Conservation (phyloP, 1,140 invertebrate species). For the Ostrea edulis region DNA sequence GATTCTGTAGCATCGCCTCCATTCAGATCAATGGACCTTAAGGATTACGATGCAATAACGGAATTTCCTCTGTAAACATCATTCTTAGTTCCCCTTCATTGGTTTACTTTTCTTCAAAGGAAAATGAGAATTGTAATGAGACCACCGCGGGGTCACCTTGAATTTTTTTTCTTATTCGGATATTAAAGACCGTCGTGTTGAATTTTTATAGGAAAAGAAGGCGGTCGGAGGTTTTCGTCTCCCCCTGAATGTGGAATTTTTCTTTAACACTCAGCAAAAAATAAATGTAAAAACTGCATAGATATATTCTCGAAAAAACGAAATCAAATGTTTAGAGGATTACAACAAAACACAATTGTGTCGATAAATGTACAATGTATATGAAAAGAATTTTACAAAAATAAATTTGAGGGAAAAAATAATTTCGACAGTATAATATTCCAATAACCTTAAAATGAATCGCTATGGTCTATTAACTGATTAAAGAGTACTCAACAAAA, state of each 20-base stretch:
- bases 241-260: background rate
- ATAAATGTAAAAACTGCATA: background rate
- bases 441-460: background rate
- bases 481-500: conserved; percentile 9
- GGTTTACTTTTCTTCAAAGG: background rate
- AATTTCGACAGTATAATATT: no score
- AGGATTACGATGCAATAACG: background rate
- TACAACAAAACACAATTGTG: no score
- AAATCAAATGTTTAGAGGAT: no score
- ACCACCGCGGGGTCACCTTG: background rate
- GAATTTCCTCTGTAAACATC: background rate
- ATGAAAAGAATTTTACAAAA: no score
- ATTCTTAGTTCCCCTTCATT: background rate
- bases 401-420: no score
- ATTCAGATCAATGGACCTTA: conserved; percentile 21
- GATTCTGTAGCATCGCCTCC: background rate
- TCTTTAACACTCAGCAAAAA: background rate
- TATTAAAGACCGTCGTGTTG: background rate
- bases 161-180: background rate
- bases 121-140: background rate
- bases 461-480: background rate
- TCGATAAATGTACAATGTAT: no score
- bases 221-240: background rate
- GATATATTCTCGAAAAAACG: no score
- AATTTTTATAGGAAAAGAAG: background rate